Evolutionary conservation across 64 coral and sea anemone genomes (phyloP).

Genomic region (Trachythela sp.): DNA sequence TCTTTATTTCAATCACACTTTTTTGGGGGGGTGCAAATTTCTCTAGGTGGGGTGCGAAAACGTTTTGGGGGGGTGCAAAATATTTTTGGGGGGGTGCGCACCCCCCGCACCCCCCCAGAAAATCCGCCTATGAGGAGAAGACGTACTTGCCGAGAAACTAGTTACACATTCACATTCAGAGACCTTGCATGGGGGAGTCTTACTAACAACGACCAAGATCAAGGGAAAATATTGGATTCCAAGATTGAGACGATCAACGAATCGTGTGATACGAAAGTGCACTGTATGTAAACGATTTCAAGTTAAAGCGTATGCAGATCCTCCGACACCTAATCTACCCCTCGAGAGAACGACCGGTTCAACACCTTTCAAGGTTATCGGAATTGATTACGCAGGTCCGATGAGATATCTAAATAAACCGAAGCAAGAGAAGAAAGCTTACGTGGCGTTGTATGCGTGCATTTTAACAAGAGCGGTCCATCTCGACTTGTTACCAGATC

Average conservation of each 20-base stretch:
- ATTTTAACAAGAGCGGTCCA: constrained; percentile 6
- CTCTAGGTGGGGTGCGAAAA: too few species aligned
- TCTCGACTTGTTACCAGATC: too few species aligned
- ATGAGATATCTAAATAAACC: background rate
- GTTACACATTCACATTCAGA: background rate
- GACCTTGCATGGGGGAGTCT: background rate
- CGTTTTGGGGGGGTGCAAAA: too few species aligned
- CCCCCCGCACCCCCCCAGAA: too few species aligned
- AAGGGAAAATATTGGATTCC: constrained; percentile 14
- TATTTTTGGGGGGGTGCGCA: too few species aligned
- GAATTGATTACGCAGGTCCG: constrained; percentile 45
- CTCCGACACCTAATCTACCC: constrained; percentile 9
- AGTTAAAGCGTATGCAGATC: constrained; percentile 22
- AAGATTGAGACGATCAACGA: background rate
- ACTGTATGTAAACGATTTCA: constrained; percentile 47
- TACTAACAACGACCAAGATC: background rate
- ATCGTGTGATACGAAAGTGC: constrained; percentile 21
- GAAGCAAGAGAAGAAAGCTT: background rate
- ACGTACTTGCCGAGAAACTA: background rate
- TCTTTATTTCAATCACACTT: too few species aligned
- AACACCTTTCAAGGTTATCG: constrained; percentile 49
- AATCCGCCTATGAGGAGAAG: too few species aligned
- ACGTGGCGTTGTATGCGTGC: background rate
- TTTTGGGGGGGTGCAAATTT: too few species aligned
- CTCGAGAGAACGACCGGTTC: background rate